A percentile compares a stretch with the other conserved stretches of the same genome.
Evolutionary conservation across 2,888 invertebrate species (phyloP).

Genomic region (Drosophila ustulata): DNA sequence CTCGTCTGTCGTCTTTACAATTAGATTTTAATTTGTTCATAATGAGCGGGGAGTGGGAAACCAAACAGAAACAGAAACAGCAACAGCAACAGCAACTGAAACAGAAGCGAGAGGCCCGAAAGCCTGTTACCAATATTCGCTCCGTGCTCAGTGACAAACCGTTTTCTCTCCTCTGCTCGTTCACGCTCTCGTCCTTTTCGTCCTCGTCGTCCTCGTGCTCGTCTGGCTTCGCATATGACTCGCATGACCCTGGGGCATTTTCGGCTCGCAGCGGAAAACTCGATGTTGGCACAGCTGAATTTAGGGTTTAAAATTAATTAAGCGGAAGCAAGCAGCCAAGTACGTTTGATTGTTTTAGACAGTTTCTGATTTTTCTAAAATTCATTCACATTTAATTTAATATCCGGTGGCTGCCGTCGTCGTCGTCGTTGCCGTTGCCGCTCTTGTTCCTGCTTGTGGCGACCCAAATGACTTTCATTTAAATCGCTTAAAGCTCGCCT

Average conservation of each 20-base stretch:
- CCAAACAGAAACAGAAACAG: slow-evolving; percentile 43
- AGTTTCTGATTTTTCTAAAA: slow-evolving; percentile 58
- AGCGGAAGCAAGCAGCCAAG: slow-evolving; percentile 76
- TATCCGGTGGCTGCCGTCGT: slow-evolving; percentile 43
- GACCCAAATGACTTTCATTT: slow-evolving; percentile 20
- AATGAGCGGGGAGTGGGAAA: slow-evolving; percentile 44
- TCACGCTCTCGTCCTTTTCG: not conserved
- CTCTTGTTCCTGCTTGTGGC: not conserved
- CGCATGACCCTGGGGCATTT: slow-evolving; percentile 66
- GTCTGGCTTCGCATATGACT: slow-evolving; percentile 21
- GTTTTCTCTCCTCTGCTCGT: slow-evolving; percentile 1
- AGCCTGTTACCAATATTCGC: slow-evolving; percentile 30
- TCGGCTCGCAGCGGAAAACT: slow-evolving; percentile 56
- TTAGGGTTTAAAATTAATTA: slow-evolving; percentile 77
- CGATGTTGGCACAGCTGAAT: slow-evolving; percentile 69
- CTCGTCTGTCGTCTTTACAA: slow-evolving; percentile 51
- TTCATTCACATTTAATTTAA: slow-evolving; percentile 55
- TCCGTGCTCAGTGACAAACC: slow-evolving; percentile 52
- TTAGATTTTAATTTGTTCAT: slow-evolving; percentile 72
- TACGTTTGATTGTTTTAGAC: slow-evolving; percentile 77
- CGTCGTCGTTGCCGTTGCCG: too few relatives aligned
- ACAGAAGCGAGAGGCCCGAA: slow-evolving; percentile 2
- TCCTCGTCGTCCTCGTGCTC: not conserved
- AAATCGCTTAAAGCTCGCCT: slow-evolving; percentile 29
- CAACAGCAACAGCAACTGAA: slow-evolving; percentile 14